Percentiles rank a stretch among this genome's conserved stretches.
Evolutionary conservation across 2,797 vertebrate genomes (phyloP).

Genomic region (Dicrostonyx torquatus): DNA sequence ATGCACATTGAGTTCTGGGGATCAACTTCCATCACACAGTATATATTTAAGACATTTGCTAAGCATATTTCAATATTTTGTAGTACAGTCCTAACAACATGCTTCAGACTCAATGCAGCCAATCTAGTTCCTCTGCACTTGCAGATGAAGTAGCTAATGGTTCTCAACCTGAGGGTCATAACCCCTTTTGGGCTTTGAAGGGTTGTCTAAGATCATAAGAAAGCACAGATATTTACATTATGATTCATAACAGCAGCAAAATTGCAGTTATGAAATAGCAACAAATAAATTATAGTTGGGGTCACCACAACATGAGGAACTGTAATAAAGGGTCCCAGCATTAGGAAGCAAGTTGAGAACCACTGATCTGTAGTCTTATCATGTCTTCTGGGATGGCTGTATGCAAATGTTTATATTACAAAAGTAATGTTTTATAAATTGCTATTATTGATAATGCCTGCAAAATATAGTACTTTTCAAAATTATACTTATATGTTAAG

Average conservation of each 20-base stretch:
- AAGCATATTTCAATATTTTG: not conserved
- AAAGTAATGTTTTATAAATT: not conserved
- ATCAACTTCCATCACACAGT: not conserved
- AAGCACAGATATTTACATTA: not conserved
- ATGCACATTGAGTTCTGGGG: not conserved
- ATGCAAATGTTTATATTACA: not conserved
- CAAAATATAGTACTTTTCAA: not conserved
- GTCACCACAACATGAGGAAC: not conserved
- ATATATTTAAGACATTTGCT: not conserved
- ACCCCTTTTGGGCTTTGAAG: not conserved
- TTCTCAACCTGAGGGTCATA: not conserved
- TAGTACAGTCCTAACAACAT: not conserved
- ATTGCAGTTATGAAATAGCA: not conserved
- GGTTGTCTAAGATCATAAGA: not conserved
- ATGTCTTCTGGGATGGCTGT: not conserved
- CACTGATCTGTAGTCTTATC: not conserved
- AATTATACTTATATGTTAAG: not conserved
- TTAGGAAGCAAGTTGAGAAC: not conserved
- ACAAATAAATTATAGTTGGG: not conserved
- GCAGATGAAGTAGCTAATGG: not conserved
- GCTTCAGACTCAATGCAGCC: not conserved
- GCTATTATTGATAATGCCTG: not conserved
- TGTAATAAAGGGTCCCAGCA: not conserved
- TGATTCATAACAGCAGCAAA: not conserved
- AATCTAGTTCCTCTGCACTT: not conserved